Conservation (phyloP, 1,140 invertebrate genomes). For the Theocolax elegans region DNA sequence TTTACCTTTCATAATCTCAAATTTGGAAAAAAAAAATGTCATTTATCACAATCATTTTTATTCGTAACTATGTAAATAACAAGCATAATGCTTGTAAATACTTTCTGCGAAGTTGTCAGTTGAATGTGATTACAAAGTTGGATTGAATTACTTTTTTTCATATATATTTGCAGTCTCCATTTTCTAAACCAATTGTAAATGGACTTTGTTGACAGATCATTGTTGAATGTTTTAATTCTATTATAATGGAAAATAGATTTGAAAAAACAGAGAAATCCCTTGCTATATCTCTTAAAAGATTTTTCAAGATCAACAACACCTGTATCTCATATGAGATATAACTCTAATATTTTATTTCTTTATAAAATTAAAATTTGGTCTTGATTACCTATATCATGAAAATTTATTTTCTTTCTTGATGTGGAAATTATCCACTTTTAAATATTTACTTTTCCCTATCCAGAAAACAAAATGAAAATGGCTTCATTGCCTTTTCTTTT, state of each 20-base stretch:
- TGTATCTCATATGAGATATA: constrained; percentile 11
- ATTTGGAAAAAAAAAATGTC: constrained; percentile 32
- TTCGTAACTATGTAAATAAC: constrained; percentile 5
- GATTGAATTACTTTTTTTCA: constrained; percentile 33
- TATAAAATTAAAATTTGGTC: constrained; percentile 21
- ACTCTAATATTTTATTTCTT: constrained; percentile 29
- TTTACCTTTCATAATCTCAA: neutral
- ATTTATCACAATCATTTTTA: constrained; percentile 15
- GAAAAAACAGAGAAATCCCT: constrained; percentile 6
- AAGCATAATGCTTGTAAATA: constrained; percentile 24
- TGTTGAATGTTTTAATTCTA: constrained; percentile 25
- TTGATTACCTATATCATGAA: constrained; percentile 25
- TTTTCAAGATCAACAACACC: constrained; percentile 20
- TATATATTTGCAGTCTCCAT: constrained; percentile 35
- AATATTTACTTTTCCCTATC: constrained; percentile 21
- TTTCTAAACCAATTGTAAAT: constrained; percentile 25
- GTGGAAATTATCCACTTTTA: constrained; percentile 22
- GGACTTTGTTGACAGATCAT: constrained; percentile 6
- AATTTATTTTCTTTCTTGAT: constrained; percentile 31
- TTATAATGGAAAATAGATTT: constrained; percentile 13
- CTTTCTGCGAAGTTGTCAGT: constrained; percentile 14
- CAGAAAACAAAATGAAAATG: constrained; percentile 23
- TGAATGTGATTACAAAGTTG: constrained; percentile 11
- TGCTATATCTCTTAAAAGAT: constrained; percentile 9
- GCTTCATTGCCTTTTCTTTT: constrained; percentile 16